Evolutionary conservation across 35 echinoderm and acorn worm species (phyloP).

Genomic region (Acanthaster planci): DNA sequence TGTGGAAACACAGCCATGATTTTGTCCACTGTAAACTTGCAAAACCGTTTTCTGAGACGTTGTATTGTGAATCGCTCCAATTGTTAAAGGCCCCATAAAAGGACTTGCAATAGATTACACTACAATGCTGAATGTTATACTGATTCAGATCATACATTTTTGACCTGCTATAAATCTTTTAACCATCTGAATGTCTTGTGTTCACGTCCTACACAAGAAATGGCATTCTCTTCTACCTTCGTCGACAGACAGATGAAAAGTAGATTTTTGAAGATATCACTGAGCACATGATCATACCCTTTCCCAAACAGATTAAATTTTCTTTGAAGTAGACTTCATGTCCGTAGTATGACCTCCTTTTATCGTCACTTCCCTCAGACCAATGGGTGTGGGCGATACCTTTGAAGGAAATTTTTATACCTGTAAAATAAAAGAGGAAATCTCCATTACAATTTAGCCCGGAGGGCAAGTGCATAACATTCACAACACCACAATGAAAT

Average conservation of each 20-base stretch:
- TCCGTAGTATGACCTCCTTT: background rate
- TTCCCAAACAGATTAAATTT: slow-evolving; percentile 14
- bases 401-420: slow-evolving; percentile 28
- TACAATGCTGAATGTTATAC: background rate
- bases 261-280: background rate
- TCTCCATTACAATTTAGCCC: too few species aligned
- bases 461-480: too few species aligned
- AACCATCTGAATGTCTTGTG: background rate
- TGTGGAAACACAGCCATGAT: too few species aligned
- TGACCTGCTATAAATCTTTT: background rate
- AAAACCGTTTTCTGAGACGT: too few species aligned
- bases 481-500: too few species aligned
- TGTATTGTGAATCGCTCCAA: too few species aligned
- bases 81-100: too few species aligned
- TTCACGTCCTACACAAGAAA: background rate
- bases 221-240: background rate
- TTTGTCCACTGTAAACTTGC: too few species aligned
- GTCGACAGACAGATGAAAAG: background rate
- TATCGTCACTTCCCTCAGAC: slow-evolving; percentile 40
- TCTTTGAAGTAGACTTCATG: slow-evolving; percentile 21
- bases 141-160: background rate
- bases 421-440: background rate
- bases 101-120: background rate
- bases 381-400: slow-evolving; percentile 32
- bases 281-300: slow-evolving; percentile 13